These are phyloP conservation scores for Ophion obscuratus DNA, from an alignment of 2,888 invertebrate genomes.

Conservation along the genomic window DNA sequence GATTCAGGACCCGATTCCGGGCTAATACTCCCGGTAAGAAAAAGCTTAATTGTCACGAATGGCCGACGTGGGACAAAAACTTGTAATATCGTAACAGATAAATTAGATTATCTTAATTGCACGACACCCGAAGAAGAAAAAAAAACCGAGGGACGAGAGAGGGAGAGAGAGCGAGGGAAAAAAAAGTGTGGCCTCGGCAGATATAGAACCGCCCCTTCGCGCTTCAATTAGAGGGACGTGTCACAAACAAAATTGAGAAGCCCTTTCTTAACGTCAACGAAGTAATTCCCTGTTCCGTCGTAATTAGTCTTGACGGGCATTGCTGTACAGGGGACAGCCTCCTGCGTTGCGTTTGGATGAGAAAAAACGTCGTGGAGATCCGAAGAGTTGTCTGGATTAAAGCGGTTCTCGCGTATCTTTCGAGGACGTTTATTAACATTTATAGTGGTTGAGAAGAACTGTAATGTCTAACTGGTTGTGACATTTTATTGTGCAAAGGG, in stretches of 20 bases:
- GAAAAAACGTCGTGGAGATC: not conserved
- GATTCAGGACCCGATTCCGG: conserved; percentile 50
- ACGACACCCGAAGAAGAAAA: conserved; percentile 44
- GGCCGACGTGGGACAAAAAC: conserved; percentile 63
- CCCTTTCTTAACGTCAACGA: conserved; percentile 34
- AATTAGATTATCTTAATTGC: conserved; percentile 71
- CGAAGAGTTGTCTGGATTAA: not conserved
- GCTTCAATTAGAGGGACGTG: conserved; percentile 21
- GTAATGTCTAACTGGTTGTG: not conserved
- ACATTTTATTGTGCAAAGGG: not conserved
- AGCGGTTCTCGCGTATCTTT: not conserved
- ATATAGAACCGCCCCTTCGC: conserved; percentile 1
- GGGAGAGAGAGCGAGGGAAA: not conserved
- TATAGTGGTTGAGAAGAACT: not conserved
- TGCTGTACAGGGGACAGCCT: not conserved
- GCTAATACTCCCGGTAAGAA: conserved; percentile 65
- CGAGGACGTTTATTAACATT: not conserved
- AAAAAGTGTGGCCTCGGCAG: conserved; percentile 12
- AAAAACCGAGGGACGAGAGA: conserved; percentile 2
- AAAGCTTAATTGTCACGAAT: conserved; percentile 66
- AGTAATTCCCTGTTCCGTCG: conserved; percentile 33
- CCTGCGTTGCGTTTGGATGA: not conserved
- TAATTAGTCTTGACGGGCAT: not conserved
- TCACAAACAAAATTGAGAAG: conserved; percentile 45
- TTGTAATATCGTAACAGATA: conserved; percentile 70